Percentiles rank a stretch among this genome's conserved stretches.
Conservation (phyloP, 2,888 invertebrate genomes). For the Leucozona laternaria region DNA sequence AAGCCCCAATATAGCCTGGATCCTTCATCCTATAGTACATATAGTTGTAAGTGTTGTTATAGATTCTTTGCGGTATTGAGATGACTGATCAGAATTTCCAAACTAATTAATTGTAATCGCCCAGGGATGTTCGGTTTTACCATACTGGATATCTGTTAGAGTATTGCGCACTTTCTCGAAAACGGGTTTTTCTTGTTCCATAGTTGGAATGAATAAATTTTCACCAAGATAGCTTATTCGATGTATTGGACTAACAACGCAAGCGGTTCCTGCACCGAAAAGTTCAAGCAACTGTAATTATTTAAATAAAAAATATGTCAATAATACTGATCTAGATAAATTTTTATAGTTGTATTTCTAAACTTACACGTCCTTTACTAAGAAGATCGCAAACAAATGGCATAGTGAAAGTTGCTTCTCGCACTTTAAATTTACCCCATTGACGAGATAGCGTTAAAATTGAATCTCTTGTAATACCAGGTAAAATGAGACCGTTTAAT, state of each 20-base stretch:
- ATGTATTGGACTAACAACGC: conserved; percentile 96
- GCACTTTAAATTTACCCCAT: conserved; percentile 94
- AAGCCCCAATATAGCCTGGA: background rate
- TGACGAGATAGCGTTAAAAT: conserved; percentile 91
- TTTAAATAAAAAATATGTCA: conserved; percentile 53
- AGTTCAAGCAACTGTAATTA: conserved; percentile 94
- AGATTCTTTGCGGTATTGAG: conserved; percentile 20
- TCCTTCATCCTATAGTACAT: background rate
- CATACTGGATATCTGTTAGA: conserved; percentile 95
- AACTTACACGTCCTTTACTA: conserved; percentile 92
- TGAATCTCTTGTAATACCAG: conserved; percentile 96
- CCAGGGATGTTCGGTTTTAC: conserved; percentile 93
- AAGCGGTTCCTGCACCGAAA: conserved; percentile 99
- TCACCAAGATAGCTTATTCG: conserved; percentile 91
- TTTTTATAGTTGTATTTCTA: background rate
- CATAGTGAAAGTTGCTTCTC: conserved; percentile 94
- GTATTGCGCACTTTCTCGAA: conserved; percentile 90
- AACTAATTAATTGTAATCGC: conserved; percentile 86
- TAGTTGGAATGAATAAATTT: conserved; percentile 89
- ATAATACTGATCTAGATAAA: background rate
- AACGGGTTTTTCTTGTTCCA: conserved; percentile 89
- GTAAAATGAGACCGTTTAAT: conserved; percentile 96
- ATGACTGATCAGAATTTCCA: background rate
- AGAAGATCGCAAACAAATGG: conserved; percentile 89
- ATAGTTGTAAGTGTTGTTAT: background rate